Conservation (phyloP, 2,888 invertebrate genomes). For the Coenonympha glycerion region DNA sequence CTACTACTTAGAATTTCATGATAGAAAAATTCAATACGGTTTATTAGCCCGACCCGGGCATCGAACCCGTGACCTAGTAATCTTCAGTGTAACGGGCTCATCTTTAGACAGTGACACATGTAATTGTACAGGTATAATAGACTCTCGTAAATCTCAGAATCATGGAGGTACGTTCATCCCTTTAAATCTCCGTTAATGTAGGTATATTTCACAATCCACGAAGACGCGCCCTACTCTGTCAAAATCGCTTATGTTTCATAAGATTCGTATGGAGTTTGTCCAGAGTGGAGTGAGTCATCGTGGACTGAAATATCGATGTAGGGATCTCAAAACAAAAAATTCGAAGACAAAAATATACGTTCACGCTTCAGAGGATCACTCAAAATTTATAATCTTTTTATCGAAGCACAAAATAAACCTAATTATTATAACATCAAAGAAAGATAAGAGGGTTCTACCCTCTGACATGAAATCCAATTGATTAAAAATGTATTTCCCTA, state of each 20-base stretch:
- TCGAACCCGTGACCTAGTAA: background rate
- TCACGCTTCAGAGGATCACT: conserved; percentile 28
- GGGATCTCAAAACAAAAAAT: conserved; percentile 27
- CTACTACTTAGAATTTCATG: too few relatives aligned
- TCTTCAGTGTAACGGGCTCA: too few relatives aligned
- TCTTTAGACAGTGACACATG: background rate
- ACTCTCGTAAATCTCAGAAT: too few relatives aligned
- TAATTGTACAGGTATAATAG: background rate
- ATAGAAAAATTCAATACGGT: too few relatives aligned
- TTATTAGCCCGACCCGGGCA: too few relatives aligned
- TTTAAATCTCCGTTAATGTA: background rate
- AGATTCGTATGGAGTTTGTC: too few relatives aligned
- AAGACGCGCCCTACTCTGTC: too few relatives aligned
- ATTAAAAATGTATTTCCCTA: conserved; percentile 28
- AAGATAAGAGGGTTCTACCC: conserved; percentile 32
- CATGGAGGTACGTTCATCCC: too few relatives aligned
- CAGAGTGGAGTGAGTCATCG: too few relatives aligned
- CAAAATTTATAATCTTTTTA: conserved; percentile 34
- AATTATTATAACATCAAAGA: conserved; percentile 54
- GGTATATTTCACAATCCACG: too few relatives aligned
- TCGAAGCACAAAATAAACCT: conserved; percentile 52
- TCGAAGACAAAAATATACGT: conserved; percentile 28
- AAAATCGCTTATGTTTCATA: too few relatives aligned
- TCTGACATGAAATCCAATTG: conserved; percentile 30
- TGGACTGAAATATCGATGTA: too few relatives aligned